Evolutionary conservation across 2,113 vertebrate genomes (phyloP), one percentile per base, ranked within the genome.

Genomic region (Gambusia holbrooki): DNA sequence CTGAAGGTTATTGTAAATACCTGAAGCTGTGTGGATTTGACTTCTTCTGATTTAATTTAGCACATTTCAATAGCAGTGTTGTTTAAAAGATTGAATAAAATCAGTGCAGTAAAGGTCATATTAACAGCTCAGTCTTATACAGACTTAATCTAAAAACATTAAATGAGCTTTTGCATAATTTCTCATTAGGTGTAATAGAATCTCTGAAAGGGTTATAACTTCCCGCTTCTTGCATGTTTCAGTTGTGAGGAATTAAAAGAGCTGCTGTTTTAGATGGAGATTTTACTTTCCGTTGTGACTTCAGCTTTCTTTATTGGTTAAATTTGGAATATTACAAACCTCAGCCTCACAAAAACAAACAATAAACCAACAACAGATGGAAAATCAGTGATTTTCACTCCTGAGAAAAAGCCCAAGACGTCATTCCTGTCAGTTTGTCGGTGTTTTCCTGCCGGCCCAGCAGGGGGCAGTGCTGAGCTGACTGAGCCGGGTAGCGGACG

Each of bases 391-490:
- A 68, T 29, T 29, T 8, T 68, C 27, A 7, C 40, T 19, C 0
- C 54, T 69, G 58, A 62, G 58, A n/a, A n/a, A 37, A 37, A 11
- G 35, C 10, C 60, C 3, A 35, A 0, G 25, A 65, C n/a, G 17
- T 30, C 14, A 15, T 48, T 33, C 33, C 58, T 32, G 51, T 61
- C 13, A 42, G 33, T 42, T n/a, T 28, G 35, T 12, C 3, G 7
- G 45, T 5, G 45, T 19, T 48, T 48, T 40, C 0, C 22, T 66
- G 3, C 25, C 15, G 30, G 62, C 7, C 86, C 92, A 90, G 88
- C 85, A 84, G 92, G 88, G 88, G 87, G 82, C 89, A 89, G 86
- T 81, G 86, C 85, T 22, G 69, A 51, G 58, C 75, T 13, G 76
- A 73, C 61, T 0, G 65, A 78, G 60, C n/a, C 28, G 54, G 58